Percentiles rank a stretch among this genome's conserved stretches.
Evolutionary conservation across 2,113 vertebrate genomes (phyloP).

Genomic region (Xenopus borealis): DNA sequence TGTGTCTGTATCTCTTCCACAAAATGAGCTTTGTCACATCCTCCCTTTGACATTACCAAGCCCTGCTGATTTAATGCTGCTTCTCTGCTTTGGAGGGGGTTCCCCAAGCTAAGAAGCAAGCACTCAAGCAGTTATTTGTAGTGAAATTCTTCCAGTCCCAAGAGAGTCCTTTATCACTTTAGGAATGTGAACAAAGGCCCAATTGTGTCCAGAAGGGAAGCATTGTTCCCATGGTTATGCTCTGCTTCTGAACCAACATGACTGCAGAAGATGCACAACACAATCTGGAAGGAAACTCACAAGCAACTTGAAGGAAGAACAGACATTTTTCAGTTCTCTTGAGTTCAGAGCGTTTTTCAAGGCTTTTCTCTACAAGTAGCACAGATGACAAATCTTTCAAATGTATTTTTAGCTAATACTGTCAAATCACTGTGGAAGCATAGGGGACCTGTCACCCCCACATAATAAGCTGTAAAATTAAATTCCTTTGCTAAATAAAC

Average conservation of each 20-base stretch:
- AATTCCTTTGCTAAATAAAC: no score
- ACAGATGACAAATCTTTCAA: no score
- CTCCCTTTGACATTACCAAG: background rate
- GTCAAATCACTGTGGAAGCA: no score
- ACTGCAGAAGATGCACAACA: background rate
- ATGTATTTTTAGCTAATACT: no score
- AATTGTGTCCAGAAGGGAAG: constrained; percentile 35
- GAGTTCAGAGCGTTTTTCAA: no score
- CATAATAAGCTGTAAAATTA: no score
- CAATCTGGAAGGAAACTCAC: background rate
- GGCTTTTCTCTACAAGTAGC: no score
- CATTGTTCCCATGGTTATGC: background rate
- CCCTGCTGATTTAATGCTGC: constrained; percentile 16
- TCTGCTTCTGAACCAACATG: background rate
- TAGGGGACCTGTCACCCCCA: no score
- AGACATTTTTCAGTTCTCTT: background rate
- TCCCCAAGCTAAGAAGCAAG: background rate
- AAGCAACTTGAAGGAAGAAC: background rate
- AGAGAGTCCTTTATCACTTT: constrained; percentile 21
- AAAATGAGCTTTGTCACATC: constrained; percentile 15
- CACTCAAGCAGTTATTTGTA: background rate
- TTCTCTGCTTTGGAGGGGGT: constrained; percentile 15
- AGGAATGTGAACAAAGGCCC: constrained; percentile 41
- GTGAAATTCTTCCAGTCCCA: constrained; percentile 32
- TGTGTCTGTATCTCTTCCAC: constrained; percentile 1